Evolutionary conservation across 2,113 vertebrate genomes (phyloP).

Genomic region (Castor canadensis): DNA sequence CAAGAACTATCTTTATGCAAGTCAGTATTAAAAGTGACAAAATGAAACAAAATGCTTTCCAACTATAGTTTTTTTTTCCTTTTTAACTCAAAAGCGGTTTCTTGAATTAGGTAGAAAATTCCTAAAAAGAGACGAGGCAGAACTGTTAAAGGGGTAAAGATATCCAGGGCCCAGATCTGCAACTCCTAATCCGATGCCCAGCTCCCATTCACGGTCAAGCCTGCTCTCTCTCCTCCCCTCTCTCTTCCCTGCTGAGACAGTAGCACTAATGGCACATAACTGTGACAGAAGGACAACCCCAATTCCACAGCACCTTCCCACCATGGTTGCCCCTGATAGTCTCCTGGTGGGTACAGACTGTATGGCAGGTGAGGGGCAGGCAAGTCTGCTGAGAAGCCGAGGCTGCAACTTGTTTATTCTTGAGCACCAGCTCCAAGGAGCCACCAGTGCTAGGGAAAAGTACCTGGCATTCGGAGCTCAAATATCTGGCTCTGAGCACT

Average conservation of each 20-base stretch:
- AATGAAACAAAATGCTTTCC: neutral
- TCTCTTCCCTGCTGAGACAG: neutral
- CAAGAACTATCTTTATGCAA: neutral
- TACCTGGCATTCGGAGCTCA: neutral
- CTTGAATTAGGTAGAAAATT: neutral
- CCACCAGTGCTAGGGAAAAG: neutral
- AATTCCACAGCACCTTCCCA: too few relatives aligned
- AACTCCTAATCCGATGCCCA: neutral
- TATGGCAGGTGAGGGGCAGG: neutral
- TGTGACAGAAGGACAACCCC: neutral
- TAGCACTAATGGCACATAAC: neutral
- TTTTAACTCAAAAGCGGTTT: neutral
- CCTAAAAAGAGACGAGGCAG: neutral
- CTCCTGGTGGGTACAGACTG: too few relatives aligned
- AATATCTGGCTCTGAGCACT: neutral
- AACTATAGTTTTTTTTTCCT: neutral
- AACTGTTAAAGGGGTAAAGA: neutral
- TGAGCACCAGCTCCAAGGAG: neutral
- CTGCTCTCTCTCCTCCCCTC: neutral
- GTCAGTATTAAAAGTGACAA: neutral
- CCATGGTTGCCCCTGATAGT: neutral
- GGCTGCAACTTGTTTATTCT: neutral
- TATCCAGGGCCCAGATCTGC: fast-evolving
- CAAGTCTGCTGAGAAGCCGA: neutral
- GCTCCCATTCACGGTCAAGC: neutral